phyloP scores from a whole-genome alignment of 2,797 vertebrate species.

The Erithacus rubecula region DNA sequence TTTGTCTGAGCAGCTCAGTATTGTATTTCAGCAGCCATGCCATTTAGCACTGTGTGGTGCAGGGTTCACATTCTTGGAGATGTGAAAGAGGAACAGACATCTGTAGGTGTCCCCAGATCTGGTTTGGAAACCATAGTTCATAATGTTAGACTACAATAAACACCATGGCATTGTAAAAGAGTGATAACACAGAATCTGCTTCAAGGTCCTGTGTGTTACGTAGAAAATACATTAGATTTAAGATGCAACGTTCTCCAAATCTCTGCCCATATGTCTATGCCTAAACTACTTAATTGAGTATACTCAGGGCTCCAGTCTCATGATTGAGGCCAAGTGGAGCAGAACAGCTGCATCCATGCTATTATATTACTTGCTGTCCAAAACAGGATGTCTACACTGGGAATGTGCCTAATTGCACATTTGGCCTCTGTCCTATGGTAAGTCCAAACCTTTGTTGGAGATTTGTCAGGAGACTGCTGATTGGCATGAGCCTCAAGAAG shows the following conservation, averaged over 20 bases:
- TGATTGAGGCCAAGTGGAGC: not conserved
- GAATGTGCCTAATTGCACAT: not conserved
- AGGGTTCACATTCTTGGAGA: not conserved
- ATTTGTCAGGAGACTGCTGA: not conserved
- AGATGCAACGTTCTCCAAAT: not conserved
- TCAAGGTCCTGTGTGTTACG: not conserved
- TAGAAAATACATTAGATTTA: not conserved
- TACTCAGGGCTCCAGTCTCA: not conserved
- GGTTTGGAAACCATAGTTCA: not conserved
- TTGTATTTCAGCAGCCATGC: not conserved
- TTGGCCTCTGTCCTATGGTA: not conserved
- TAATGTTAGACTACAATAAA: not conserved
- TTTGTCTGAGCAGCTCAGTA: not conserved
- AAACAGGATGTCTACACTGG: not conserved
- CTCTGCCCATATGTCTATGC: not conserved
- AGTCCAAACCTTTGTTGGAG: not conserved
- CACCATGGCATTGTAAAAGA: not conserved
- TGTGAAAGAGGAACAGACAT: not conserved
- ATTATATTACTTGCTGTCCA: not conserved
- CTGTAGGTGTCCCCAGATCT: not conserved
- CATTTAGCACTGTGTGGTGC: not conserved
- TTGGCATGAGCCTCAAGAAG: not conserved
- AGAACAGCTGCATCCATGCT: not conserved
- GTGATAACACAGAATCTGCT: not conserved
- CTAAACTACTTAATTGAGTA: not conserved